Base-by-base conservation (phyloP, 2,888 invertebrate species). In the Lobophora halterata region DNA sequence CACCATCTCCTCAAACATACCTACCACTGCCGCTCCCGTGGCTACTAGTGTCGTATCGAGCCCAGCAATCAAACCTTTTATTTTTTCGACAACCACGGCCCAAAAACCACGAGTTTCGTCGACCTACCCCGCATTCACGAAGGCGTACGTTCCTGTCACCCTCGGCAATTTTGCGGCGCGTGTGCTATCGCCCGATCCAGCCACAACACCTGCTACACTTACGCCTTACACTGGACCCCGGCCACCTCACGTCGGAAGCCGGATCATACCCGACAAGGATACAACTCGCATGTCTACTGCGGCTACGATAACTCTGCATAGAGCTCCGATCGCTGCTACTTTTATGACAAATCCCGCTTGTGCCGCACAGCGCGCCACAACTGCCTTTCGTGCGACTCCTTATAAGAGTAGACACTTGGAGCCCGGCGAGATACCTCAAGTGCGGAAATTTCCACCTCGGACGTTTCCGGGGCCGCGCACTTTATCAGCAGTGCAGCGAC, bases 391-490 rank as follows among this genome's bases (percentile, higher is more conserved):
- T n/a, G n/a, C n/a, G n/a, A n/a, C n/a, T n/a, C n/a, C 17, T 14
- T 31, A 32, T 24, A 23, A 14, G 7, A 28, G 21, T 16, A 26
- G 14, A 7, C 7, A 23, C 9, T 18, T 34, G 5, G 43, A 43
- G 20, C 43, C 37, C 6, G 43, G 43, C 2, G 33, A 37, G 7
- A 37, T 37, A 38, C 33, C 21, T 0, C 33, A 33, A 21, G 19
- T 33, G 7, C 29, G 26, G 6, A 30, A 23, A 11, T 7, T 23
- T 3, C 30, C 29, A 1, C 44, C 25, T 5, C 31, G 46, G 3
- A 43, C 44, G n/a, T 49, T 45, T 14, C 45, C 46, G 3, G 52
- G 40, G 1, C 44, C 49, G 19, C 44, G 46, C 7, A 45, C 27
- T 1, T 28, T 39, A 16, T 18, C 44, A 5, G 9, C 25, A 7